Percentiles rank a stretch among this genome's conserved stretches.
Conservation (phyloP, 2,113 vertebrate genomes). For the Eptesicus fuscus region DNA sequence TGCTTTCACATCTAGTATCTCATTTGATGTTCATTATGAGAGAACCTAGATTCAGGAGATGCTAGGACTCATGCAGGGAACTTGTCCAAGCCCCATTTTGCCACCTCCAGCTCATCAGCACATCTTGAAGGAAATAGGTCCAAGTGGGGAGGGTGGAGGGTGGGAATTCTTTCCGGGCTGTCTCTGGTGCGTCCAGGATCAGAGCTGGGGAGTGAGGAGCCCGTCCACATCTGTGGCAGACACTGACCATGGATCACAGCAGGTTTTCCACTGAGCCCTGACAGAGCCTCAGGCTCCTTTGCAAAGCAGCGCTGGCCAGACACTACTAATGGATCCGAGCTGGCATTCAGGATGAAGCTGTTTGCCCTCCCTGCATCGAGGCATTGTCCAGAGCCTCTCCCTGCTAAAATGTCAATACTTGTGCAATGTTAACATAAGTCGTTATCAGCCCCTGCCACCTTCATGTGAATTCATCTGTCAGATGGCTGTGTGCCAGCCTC, state of each 20-base stretch:
- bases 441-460: background rate
- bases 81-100: background rate
- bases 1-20: background rate
- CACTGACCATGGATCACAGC: background rate
- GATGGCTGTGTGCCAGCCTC: background rate
- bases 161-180: fast-evolving
- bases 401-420: constrained; percentile 40
- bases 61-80: background rate
- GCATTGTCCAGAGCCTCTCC: background rate
- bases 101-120: background rate
- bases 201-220: background rate
- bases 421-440: constrained; percentile 9
- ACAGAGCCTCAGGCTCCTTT: background rate
- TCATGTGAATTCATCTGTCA: constrained; percentile 36
- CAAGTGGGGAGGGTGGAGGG: background rate
- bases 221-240: background rate
- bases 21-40: background rate
- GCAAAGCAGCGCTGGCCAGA: background rate
- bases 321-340: background rate
- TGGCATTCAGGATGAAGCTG: background rate
- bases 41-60: background rate
- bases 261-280: background rate
- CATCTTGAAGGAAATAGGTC: background rate
- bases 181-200: background rate
- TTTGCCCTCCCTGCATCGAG: background rate